Evolutionary conservation across 1,140 invertebrate species (phyloP).

Genomic region (Batillaria attramentaria): DNA sequence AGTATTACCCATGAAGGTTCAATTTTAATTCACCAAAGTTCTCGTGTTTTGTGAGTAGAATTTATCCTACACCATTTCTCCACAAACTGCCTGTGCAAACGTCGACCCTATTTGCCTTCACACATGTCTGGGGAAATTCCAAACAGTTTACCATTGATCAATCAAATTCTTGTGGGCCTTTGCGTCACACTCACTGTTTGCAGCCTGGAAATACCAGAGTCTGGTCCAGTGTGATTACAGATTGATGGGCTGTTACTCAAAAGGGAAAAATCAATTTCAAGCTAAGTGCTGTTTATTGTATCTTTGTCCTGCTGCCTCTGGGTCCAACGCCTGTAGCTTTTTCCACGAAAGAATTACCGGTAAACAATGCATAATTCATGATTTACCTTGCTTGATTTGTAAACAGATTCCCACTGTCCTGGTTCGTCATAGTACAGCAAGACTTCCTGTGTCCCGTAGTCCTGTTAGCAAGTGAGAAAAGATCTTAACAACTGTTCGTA

Average conservation of each 20-base stretch:
- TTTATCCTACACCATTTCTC: too few relatives aligned
- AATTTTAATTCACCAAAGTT: too few relatives aligned
- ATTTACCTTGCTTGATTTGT: constrained; percentile 45
- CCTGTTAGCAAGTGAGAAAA: constrained; percentile 31
- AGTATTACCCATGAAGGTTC: too few relatives aligned
- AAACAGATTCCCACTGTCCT: constrained; percentile 50
- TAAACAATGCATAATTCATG: too few relatives aligned
- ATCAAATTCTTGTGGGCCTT: too few relatives aligned
- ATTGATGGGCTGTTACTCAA: neutral
- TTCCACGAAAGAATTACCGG: neutral
- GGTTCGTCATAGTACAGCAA: constrained; percentile 53
- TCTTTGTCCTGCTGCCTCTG: neutral
- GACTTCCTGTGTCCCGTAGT: constrained; percentile 45
- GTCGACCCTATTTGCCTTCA: too few relatives aligned
- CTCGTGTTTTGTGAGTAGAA: too few relatives aligned
- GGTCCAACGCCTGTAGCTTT: neutral
- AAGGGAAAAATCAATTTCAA: neutral
- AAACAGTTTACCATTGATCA: too few relatives aligned
- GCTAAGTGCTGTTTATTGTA: neutral
- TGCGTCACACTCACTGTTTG: too few relatives aligned
- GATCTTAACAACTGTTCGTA: neutral
- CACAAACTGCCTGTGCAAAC: too few relatives aligned
- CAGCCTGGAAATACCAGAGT: too few relatives aligned
- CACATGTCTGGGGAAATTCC: too few relatives aligned
- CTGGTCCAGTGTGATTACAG: neutral